These are phyloP conservation scores for Adrianichthys oophorus DNA, from an alignment of 2,797 vertebrate genomes.

Conservation along the genomic window DNA sequence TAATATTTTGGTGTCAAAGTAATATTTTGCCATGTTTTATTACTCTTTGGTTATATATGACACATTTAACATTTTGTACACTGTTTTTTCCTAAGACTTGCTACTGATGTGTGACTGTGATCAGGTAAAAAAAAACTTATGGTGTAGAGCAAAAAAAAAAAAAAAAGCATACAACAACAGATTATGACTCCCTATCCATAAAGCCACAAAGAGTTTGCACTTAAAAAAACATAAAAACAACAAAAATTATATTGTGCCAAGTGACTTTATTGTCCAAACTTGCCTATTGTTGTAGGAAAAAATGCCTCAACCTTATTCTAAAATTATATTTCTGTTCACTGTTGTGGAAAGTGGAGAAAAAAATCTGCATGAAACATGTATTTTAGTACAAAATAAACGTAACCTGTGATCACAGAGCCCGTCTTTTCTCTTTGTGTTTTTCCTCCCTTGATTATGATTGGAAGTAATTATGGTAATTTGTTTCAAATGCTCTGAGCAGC, in stretches of 20 bases:
- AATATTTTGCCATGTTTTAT: conserved; percentile 18
- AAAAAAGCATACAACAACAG: conserved; percentile 27
- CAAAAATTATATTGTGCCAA: conserved; percentile 17
- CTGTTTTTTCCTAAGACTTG: background rate
- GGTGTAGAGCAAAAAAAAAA: conserved; percentile 11
- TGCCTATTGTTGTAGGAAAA: conserved; percentile 30
- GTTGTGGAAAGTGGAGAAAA: conserved; percentile 62
- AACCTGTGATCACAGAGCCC: conserved; percentile 41
- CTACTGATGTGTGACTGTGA: conserved; percentile 7
- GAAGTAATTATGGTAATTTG: conserved; percentile 1
- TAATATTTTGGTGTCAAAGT: conserved; percentile 28
- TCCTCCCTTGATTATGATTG: background rate
- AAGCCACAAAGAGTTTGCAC: conserved; percentile 41
- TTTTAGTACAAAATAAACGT: conserved; percentile 74
- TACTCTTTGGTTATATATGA: background rate
- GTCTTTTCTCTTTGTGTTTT: background rate
- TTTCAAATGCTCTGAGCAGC: background rate
- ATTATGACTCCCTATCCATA: conserved; percentile 29
- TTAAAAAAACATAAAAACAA: conserved; percentile 10
- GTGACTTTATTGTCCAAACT: conserved; percentile 23
- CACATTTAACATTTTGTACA: conserved; percentile 10
- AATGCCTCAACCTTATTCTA: conserved; percentile 12
- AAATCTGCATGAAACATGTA: conserved; percentile 65
- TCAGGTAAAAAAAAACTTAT: conserved; percentile 13
- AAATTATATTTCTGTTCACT: conserved; percentile 63